These are phyloP conservation scores for Nycteola revayana DNA, from an alignment of 2,888 invertebrate species.

Conservation along the genomic window DNA sequence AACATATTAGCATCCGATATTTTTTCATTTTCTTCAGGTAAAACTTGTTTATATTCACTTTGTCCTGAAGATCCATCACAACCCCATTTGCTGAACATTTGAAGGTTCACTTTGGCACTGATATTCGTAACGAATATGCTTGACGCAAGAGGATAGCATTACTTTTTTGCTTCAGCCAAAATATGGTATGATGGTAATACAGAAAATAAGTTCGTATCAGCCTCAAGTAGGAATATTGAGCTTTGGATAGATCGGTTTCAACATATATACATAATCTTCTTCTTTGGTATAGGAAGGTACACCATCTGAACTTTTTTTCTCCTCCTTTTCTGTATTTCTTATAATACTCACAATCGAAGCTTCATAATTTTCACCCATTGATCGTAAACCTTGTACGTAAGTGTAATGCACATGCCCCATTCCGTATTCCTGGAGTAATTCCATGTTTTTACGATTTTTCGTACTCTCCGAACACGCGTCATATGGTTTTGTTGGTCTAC, in stretches of 20 bases:
- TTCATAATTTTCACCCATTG: no score
- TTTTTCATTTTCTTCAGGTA: slow-evolving; percentile 4
- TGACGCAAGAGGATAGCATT: slow-evolving; percentile 1
- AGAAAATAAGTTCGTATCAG: no score
- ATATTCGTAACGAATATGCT: slow-evolving; percentile 2
- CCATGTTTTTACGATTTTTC: not conserved
- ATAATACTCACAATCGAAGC: slow-evolving; percentile 1
- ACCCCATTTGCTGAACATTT: not conserved
- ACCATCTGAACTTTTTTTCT: no score
- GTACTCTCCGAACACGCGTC: no score
- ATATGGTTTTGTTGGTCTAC: no score
- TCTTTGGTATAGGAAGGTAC: slow-evolving; percentile 1
- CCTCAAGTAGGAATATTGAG: no score
- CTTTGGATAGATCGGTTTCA: slow-evolving; percentile 1
- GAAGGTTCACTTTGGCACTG: slow-evolving; percentile 4
- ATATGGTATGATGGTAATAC: not conserved
- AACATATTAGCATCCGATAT: slow-evolving; percentile 7
- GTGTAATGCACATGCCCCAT: no score
- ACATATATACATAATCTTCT: slow-evolving; percentile 1
- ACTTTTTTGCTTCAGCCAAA: slow-evolving; percentile 2
- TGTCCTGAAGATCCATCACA: slow-evolving; percentile 7
- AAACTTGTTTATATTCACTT: slow-evolving; percentile 8
- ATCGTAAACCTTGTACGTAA: no score
- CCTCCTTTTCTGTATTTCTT: no score
- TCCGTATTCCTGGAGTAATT: not conserved